Evolutionary conservation across 2,113 vertebrate species (phyloP).

Genomic region (Macaca mulatta): DNA sequence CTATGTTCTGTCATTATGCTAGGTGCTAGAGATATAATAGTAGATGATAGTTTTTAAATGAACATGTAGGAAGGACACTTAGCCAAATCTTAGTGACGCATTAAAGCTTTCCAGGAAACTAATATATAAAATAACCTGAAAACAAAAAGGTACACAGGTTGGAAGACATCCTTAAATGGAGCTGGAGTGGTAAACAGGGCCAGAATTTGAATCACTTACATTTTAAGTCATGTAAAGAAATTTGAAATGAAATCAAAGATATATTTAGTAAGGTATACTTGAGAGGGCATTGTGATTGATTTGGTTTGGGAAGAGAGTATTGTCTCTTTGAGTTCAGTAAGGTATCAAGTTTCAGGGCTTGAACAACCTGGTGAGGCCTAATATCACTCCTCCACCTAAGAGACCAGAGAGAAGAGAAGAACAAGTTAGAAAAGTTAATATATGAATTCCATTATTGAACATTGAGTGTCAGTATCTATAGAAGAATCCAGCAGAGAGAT

Average conservation of each 20-base stretch:
- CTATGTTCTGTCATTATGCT: background rate
- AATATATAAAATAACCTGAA: background rate
- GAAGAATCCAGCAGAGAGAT: background rate
- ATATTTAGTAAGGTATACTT: background rate
- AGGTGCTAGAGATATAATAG: background rate
- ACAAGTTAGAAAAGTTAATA: background rate
- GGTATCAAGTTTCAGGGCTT: background rate
- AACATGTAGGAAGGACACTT: background rate
- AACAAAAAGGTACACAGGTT: background rate
- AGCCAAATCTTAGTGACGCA: background rate
- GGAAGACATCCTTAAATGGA: background rate
- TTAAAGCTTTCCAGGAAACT: background rate
- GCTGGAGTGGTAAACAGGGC: background rate
- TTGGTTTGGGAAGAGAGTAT: background rate
- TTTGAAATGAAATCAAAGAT: background rate
- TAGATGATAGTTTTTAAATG: background rate
- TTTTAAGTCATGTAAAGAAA: background rate
- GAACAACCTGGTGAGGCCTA: background rate
- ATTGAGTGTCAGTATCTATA: background rate
- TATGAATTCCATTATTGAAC: background rate
- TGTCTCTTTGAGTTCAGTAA: background rate
- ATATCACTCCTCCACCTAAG: background rate
- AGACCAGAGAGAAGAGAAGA: background rate
- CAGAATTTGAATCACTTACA: background rate
- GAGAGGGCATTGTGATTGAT: background rate